phyloP scores from a whole-genome alignment of 2,888 invertebrate genomes.

The Drosophila imparisetae region DNA sequence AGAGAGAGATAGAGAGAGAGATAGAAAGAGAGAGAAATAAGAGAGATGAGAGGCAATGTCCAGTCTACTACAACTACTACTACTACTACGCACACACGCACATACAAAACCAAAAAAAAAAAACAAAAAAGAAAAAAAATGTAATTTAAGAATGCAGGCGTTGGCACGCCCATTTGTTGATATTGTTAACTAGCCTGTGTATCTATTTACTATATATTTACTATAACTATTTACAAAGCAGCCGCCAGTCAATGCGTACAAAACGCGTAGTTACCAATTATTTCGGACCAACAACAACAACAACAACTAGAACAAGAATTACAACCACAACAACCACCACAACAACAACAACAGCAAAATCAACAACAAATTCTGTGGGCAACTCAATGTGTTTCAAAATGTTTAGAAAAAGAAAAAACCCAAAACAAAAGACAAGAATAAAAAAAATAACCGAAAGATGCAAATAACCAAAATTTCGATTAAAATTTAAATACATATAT shows the following conservation, averaged over 20 bases:
- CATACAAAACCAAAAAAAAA: background rate
- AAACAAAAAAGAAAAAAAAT: conserved; percentile 1
- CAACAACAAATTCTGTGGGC: conserved; percentile 42
- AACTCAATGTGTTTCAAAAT: conserved; percentile 54
- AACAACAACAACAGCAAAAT: conserved; percentile 10
- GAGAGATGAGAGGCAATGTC: conserved; percentile 31
- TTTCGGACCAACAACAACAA: conserved; percentile 52
- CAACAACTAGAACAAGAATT: conserved; percentile 11
- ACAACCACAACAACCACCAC: background rate
- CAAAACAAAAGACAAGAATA: background rate
- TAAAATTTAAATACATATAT: conserved; percentile 6
- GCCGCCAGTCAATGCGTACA: conserved; percentile 35
- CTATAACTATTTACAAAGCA: conserved; percentile 58
- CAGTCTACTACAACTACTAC: conserved; percentile 4
- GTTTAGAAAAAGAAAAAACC: background rate
- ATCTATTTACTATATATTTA: conserved; percentile 56
- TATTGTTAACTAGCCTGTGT: conserved; percentile 73
- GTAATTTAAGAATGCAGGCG: conserved; percentile 50
- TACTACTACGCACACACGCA: conserved; percentile 16
- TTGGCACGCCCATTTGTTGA: conserved; percentile 58
- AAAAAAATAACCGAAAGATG: conserved; percentile 1
- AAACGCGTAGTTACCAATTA: conserved; percentile 32
- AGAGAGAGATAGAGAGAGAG: conserved; percentile 4
- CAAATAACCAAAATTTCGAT: conserved; percentile 23
- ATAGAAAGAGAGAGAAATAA: conserved; percentile 7